Evolutionary conservation across 2,797 vertebrate species (phyloP).

Genomic region (Danio aesculapii): DNA sequence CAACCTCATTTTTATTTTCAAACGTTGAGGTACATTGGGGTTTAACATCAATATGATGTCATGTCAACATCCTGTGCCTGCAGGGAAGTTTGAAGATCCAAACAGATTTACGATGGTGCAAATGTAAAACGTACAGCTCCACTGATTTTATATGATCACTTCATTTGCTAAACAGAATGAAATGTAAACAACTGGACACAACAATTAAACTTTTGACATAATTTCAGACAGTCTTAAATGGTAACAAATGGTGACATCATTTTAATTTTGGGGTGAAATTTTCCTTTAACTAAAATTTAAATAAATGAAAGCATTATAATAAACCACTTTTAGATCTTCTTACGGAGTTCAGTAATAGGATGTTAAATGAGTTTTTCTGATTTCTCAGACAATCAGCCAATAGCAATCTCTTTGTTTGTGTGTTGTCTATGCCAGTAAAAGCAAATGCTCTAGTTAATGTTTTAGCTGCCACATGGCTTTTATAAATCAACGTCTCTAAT

Average conservation of each 20-base stretch:
- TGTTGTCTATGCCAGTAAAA: constrained; percentile 21
- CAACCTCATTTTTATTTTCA: too few relatives aligned
- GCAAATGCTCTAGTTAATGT: constrained; percentile 84
- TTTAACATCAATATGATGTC: too few relatives aligned
- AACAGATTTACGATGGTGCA: not conserved
- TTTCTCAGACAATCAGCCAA: not conserved
- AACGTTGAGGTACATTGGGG: too few relatives aligned
- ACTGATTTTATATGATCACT: not conserved
- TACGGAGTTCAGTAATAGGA: not conserved
- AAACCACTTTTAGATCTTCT: not conserved
- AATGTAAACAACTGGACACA: not conserved
- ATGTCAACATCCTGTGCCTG: too few relatives aligned
- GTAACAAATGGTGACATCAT: not conserved
- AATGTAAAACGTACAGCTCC: not conserved
- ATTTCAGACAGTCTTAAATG: not conserved
- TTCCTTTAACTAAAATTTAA: not conserved
- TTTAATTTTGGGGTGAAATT: not conserved
- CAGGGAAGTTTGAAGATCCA: not conserved
- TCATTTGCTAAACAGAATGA: not conserved
- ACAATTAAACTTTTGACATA: not conserved
- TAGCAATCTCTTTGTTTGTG: constrained; percentile 19
- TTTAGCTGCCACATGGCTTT: constrained; percentile 77
- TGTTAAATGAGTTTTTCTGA: not conserved
- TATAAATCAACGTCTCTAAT: constrained; percentile 81
- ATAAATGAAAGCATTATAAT: not conserved